phyloP scores from a whole-genome alignment of 1,140 invertebrate species.

The Drosophila navojoa region DNA sequence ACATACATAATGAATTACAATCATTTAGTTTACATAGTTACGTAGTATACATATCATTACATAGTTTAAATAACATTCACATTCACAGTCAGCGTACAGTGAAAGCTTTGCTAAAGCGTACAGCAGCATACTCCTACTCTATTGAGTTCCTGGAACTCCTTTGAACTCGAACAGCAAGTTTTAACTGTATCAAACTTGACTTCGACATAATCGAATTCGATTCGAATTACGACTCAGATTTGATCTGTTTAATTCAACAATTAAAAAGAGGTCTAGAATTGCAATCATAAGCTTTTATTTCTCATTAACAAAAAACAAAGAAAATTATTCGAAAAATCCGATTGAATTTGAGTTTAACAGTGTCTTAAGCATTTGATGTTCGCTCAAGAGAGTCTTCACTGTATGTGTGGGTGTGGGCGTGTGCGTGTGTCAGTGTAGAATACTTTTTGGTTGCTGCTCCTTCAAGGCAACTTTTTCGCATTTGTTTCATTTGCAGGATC shows the following conservation, averaged over 20 bases:
- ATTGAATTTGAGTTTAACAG: neutral
- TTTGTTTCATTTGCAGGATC: slow-evolving; percentile 88
- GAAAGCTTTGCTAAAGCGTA: slow-evolving; percentile 4
- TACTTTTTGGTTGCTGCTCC: slow-evolving; percentile 42
- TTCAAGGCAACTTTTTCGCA: slow-evolving; percentile 21
- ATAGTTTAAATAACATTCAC: neutral
- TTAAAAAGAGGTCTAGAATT: too few species aligned
- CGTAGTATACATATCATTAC: neutral
- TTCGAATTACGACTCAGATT: neutral
- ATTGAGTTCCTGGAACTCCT: neutral
- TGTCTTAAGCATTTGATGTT: neutral
- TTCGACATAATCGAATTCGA: too few species aligned
- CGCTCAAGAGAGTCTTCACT: slow-evolving; percentile 13
- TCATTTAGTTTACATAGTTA: neutral
- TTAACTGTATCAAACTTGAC: too few species aligned
- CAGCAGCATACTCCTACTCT: neutral
- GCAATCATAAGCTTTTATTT: neutral
- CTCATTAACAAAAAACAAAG: neutral
- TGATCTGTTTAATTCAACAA: neutral
- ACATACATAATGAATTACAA: neutral
- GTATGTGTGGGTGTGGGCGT: slow-evolving; percentile 15
- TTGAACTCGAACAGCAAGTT: neutral
- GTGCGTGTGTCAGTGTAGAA: slow-evolving; percentile 31
- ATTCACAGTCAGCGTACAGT: slow-evolving; percentile 3
- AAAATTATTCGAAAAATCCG: slow-evolving; percentile 3